A percentile compares a stretch with the other conserved stretches of the same genome.
Evolutionary conservation across 2,113 vertebrate species (phyloP).

Genomic region (Phocoena phocoena): DNA sequence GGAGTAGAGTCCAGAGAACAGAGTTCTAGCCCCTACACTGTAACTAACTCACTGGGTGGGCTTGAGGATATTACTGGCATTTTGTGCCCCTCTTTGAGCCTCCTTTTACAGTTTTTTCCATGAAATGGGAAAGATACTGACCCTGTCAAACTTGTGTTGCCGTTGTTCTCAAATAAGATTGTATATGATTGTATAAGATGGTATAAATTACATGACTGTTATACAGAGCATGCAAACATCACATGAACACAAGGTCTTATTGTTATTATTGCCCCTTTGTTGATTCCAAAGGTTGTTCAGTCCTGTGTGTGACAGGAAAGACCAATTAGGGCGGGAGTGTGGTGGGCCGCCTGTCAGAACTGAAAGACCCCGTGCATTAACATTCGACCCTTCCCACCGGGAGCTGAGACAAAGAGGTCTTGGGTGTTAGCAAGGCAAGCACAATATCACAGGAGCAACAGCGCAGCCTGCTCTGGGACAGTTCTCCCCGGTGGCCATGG

Average conservation of each 20-base stretch:
- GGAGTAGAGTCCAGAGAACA: background rate
- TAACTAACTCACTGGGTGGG: background rate
- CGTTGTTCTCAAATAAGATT: background rate
- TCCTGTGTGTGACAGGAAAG: background rate
- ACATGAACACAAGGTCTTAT: too few species aligned
- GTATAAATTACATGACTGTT: background rate
- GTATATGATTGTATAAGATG: background rate
- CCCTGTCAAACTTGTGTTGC: background rate
- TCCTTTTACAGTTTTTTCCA: background rate
- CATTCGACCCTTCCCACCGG: background rate
- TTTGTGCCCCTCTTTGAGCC: background rate
- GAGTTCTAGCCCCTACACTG: background rate
- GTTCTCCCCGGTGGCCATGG: background rate
- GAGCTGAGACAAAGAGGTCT: background rate
- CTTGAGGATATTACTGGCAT: background rate
- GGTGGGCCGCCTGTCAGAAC: background rate
- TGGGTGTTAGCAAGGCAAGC: background rate
- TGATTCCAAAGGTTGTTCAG: background rate
- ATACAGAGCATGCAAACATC: background rate
- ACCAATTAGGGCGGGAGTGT: background rate
- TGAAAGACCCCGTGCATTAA: background rate
- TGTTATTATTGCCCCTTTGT: background rate
- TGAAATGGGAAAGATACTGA: background rate
- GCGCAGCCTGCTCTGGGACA: background rate
- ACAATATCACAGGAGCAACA: background rate